Evolutionary conservation across 2,888 invertebrate species (phyloP), one percentile per base, ranked within the genome.

Genomic region (Lacanobia oleracea): DNA sequence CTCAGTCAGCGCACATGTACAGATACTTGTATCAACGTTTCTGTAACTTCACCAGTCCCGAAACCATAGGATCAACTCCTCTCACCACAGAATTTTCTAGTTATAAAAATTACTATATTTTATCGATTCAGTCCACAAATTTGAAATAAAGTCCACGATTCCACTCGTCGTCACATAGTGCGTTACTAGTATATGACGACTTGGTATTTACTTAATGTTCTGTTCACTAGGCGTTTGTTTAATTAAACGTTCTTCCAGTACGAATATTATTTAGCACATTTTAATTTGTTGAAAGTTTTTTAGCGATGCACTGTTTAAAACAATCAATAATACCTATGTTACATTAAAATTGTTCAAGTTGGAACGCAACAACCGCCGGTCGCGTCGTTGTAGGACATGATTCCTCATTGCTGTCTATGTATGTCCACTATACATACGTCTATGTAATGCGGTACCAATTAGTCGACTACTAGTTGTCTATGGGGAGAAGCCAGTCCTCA

Each of bases 401-500:
- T 89, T 91, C 89, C 88, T 89, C 88, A 85, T 88, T 90, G 87
- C 85, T 90, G 87, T 87, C 86, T 87, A 88, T 89, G 89, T 88
- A 91, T 85, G 87, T 81, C 76, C 82, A 84, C 87, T 84, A 82
- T 87, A 89, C 92, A 91, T 91, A 91, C 91, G 89, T 88, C 81
- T 90, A 89, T 93, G 89, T 90, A 89, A 91, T 92, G 93, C 92
- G 91, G 92, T 94, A 94, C 95, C 95, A 95, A 95, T 93, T 88
- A 90, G 88, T 92, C 91, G 91, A 93, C 92, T 93, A 93, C 95
- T 94, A 95, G 94, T 94, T 90, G 93, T 95, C 95, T 95, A 95
- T 95, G 96, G 95, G 92, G 96, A 96, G 96, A 95, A 96, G 95
- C 94, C 92, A 94, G 94, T 93, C 95, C 95, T 94, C 92, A 90